Evolutionary conservation across 2,888 invertebrate genomes (phyloP).

Genomic region (Eupithecia subumbrata): DNA sequence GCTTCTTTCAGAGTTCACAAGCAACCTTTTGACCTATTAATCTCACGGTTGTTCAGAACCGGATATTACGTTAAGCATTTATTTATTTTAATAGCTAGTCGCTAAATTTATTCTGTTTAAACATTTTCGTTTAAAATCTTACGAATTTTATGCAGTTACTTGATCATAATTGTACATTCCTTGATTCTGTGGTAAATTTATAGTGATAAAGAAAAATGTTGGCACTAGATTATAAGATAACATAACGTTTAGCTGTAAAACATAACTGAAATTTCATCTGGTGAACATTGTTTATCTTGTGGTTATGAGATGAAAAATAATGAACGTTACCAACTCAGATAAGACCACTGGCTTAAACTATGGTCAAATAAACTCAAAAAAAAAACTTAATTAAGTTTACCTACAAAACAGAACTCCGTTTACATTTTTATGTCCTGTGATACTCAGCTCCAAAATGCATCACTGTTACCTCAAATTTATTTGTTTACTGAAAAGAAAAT

Average conservation of each 20-base stretch:
- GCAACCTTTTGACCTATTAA: background rate
- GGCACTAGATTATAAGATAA: slow-evolving; percentile 20
- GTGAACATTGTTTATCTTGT: background rate
- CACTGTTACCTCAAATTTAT: background rate
- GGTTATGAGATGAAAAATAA: background rate
- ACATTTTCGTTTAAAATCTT: slow-evolving; percentile 26
- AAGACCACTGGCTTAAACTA: background rate
- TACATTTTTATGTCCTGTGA: background rate
- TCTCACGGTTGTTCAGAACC: background rate
- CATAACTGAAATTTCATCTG: background rate
- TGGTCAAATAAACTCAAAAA: too few relatives aligned
- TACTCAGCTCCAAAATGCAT: background rate
- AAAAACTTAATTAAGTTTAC: background rate
- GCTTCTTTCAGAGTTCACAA: slow-evolving; percentile 13
- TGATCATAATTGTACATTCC: slow-evolving; percentile 18
- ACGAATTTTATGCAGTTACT: slow-evolving; percentile 18
- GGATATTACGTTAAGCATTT: background rate
- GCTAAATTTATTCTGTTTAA: slow-evolving; percentile 14
- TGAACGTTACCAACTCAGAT: background rate
- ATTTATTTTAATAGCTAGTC: slow-evolving; percentile 3
- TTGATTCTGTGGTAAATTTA: background rate
- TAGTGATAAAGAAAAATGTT: slow-evolving; percentile 10
- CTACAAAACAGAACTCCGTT: background rate
- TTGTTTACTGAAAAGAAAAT: background rate
- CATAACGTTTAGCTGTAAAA: background rate